Base-by-base conservation (phyloP, 2,888 invertebrate species). In the Diarsia brunnea region DNA sequence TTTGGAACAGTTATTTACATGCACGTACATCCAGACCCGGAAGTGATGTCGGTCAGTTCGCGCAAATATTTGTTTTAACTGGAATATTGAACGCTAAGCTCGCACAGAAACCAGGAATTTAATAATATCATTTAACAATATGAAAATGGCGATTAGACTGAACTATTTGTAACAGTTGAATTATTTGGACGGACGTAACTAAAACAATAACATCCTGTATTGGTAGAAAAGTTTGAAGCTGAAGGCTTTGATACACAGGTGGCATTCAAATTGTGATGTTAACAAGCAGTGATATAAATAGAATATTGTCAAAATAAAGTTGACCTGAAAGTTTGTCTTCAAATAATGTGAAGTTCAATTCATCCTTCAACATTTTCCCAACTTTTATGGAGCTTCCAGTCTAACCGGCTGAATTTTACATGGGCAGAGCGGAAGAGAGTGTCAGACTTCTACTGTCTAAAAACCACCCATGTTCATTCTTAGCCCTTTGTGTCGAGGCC, bases 21-120 rank as follows among this genome's bases (percentile, higher is more conserved):
- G 10, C 53, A 31, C 38, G 45, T 72, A 31, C 43, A 27, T 60
- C 47, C 77, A 77, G 69, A 49, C 64, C 61, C 69, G 66, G 78
- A 81, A 81, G 58, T 60, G 49, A 81, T 77, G 58, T 77, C 73
- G 73, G 82, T 77, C 72, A 77, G 78, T 24, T 53, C 69, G 43
- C 31, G 31, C 78, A 67, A 77, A 81, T 78, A 81, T 81, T 81
- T 69, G 55, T 69, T 63, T 69, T 78, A 75, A 27, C 64, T 60
- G 60, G 65, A 61, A 81, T 77, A 72, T 81, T 72, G 31, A 51
- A 81, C 77, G 47, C 51, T 49, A n/a, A 64, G 43, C 43, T 53
- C 24, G 27, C 11, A 38, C 61, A 49, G 43, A 61, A 38, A 72
- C 67, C 60, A 45, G 21, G 24, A 60, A 74, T 69, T 69, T 64